Percentiles rank a stretch among this genome's conserved stretches.
Evolutionary conservation across 2,797 vertebrate species (phyloP).

Genomic region (Squalus acanthias): DNA sequence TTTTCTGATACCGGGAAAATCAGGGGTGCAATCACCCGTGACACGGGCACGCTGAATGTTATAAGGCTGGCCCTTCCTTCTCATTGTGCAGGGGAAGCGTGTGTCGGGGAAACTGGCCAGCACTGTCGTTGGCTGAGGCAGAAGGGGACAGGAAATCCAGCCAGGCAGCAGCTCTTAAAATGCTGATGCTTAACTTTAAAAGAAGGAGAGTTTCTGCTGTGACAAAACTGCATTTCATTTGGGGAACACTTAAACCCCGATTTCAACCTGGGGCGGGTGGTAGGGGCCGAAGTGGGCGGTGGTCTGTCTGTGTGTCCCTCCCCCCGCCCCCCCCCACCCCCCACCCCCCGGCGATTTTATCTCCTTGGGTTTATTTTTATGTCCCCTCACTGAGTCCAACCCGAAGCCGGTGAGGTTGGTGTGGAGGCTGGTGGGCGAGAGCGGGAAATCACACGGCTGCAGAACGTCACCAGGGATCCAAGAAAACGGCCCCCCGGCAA

Average conservation of each 20-base stretch:
- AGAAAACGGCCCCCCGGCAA: no score
- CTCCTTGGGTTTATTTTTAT: neutral
- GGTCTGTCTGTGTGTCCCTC: no score
- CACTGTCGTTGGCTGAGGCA: neutral
- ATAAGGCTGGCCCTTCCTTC: neutral
- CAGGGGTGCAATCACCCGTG: neutral
- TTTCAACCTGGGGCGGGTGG: neutral
- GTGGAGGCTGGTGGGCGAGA: no score
- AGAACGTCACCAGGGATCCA: no score
- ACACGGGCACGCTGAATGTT: neutral
- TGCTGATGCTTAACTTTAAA: neutral
- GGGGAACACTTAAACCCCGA: neutral
- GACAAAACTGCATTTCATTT: neutral
- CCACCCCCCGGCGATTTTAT: no score
- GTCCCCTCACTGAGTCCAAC: neutral
- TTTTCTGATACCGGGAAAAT: neutral
- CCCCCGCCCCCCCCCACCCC: no score
- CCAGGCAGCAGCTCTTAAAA: neutral
- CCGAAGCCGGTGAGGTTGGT: no score
- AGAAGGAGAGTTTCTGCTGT: neutral
- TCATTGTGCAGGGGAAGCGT: neutral
- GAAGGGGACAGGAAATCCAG: neutral
- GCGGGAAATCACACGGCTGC: no score
- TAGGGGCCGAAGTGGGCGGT: no score
- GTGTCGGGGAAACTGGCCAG: neutral